Evolutionary conservation across 2,797 vertebrate species (phyloP).

Genomic region (Rhynchotus rufescens): DNA sequence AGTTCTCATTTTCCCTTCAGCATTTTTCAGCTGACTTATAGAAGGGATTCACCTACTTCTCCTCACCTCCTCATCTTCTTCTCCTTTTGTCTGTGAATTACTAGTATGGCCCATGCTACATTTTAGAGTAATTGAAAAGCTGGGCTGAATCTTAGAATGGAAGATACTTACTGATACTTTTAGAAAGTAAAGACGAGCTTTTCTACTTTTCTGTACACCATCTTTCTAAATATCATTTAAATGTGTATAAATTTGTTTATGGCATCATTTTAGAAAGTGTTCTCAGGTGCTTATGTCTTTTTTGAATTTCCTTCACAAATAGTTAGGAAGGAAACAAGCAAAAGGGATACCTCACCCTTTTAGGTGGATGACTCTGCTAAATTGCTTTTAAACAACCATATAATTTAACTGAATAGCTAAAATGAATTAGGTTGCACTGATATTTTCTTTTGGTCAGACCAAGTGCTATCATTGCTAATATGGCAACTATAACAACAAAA

Average conservation of each 20-base stretch:
- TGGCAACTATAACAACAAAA: background rate
- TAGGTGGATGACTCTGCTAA: background rate
- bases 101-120: background rate
- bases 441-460: background rate
- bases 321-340: background rate
- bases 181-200: constrained; percentile 42
- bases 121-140: constrained; percentile 40
- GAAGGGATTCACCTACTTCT: background rate
- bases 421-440: background rate
- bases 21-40: background rate
- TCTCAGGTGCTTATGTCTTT: background rate
- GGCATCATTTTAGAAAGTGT: background rate
- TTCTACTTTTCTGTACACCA: background rate
- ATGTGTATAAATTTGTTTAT: background rate
- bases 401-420: background rate
- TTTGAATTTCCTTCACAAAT: background rate
- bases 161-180: constrained; percentile 39
- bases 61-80: background rate
- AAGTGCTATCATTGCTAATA: background rate
- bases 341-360: background rate
- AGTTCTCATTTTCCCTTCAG: background rate
- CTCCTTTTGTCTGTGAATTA: constrained; percentile 8
- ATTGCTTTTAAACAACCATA: background rate
- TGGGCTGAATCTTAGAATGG: background rate
- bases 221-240: constrained; percentile 5